A percentile compares a stretch with the other conserved stretches of the same genome.
These are phyloP conservation scores for Urocynchramus pylzowi DNA, from an alignment of 2,113 vertebrate species.

Conservation along the genomic window DNA sequence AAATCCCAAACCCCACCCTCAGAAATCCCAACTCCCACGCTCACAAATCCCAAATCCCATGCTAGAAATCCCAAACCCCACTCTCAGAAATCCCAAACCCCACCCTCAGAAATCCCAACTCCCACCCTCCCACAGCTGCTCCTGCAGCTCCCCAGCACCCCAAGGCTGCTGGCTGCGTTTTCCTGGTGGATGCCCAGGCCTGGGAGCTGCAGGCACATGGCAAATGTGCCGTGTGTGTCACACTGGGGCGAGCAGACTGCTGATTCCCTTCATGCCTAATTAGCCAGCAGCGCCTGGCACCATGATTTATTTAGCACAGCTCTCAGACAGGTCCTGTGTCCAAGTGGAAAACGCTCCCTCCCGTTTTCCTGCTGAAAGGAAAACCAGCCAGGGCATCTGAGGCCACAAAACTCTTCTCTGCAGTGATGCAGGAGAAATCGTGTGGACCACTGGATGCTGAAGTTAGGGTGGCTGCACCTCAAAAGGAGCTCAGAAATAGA, in stretches of 20 bases:
- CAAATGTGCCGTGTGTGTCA: slow-evolving; percentile 29
- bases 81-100: background rate
- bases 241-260: slow-evolving; percentile 46
- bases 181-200: background rate
- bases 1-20: background rate
- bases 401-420: background rate
- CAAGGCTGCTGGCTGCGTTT: background rate
- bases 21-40: background rate
- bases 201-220: slow-evolving; percentile 36
- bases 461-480: background rate
- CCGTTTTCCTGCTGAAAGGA: background rate
- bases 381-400: slow-evolving; percentile 10
- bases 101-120: background rate
- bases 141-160: background rate
- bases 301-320: slow-evolving; percentile 62
- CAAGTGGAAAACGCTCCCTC: slow-evolving; percentile 50
- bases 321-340: slow-evolving; percentile 47
- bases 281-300: slow-evolving; percentile 68
- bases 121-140: background rate
- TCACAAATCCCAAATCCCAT: background rate
- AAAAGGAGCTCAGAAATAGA: background rate
- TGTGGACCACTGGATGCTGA: background rate
- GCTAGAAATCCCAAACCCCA: background rate
- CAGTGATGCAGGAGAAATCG: background rate
- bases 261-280: slow-evolving; percentile 71